A percentile compares a stretch with the other conserved stretches of the same genome.
Evolutionary conservation across 2,113 vertebrate species (phyloP).

Genomic region (Oriolus oriolus): DNA sequence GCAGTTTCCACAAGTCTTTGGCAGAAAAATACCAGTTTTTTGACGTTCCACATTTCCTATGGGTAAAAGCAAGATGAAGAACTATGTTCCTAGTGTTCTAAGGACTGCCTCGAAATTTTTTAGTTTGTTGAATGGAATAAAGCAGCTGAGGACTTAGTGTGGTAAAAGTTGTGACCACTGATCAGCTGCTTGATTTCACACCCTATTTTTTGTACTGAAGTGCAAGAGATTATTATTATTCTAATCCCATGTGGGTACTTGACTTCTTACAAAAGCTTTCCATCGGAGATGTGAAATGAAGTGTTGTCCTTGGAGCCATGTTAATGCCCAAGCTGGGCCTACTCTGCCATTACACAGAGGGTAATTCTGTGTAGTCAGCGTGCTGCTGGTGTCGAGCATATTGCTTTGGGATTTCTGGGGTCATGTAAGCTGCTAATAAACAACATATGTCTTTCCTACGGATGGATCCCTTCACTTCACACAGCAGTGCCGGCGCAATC

Average conservation of each 20-base stretch:
- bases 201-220: neutral
- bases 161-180: neutral
- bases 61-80: neutral
- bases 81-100: neutral
- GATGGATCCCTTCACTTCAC: neutral
- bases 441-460: neutral
- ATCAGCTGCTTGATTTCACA: constrained; percentile 1
- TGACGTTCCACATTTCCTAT: neutral
- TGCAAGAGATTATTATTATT: neutral
- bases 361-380: neutral
- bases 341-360: neutral
- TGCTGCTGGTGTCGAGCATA: neutral
- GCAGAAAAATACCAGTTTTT: neutral
- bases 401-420: neutral
- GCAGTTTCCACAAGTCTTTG: neutral
- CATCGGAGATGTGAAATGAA: neutral
- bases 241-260: neutral
- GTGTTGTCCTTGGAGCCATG: neutral
- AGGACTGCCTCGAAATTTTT: neutral
- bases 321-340: neutral
- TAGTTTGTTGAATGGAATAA: neutral
- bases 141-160: neutral
- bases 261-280: neutral
- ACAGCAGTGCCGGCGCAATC: neutral
- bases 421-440: constrained; percentile 4